These are phyloP conservation scores for Diorhabda carinulata DNA, from an alignment of 1,140 invertebrate species.

Conservation along the genomic window DNA sequence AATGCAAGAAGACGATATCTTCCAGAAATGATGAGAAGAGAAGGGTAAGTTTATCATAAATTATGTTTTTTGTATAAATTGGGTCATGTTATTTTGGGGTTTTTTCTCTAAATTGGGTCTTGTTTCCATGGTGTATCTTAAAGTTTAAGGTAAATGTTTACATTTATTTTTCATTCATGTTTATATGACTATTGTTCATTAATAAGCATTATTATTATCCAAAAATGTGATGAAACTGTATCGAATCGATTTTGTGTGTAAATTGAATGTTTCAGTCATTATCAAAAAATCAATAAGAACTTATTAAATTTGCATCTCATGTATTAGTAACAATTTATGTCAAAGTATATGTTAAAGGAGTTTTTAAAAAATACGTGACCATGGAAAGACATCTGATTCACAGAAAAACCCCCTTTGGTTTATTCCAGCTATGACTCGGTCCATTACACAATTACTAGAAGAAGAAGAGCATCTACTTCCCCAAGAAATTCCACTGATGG, in stretches of 20 bases:
- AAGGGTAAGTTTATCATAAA: slow-evolving; percentile 50
- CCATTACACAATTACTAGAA: slow-evolving; percentile 70
- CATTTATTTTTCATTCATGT: too few relatives aligned
- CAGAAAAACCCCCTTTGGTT: slow-evolving; percentile 12
- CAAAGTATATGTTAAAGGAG: too few relatives aligned
- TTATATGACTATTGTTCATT: too few relatives aligned
- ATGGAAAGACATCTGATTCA: slow-evolving; percentile 14
- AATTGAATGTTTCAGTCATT: too few relatives aligned
- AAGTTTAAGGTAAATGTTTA: slow-evolving; percentile 15
- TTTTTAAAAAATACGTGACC: neutral
- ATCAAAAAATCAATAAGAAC: too few relatives aligned
- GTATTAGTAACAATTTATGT: too few relatives aligned
- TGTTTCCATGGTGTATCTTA: slow-evolving; percentile 14
- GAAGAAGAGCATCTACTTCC: slow-evolving; percentile 50
- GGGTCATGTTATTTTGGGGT: slow-evolving; percentile 14
- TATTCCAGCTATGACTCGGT: slow-evolving; percentile 59
- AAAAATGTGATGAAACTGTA: too few relatives aligned
- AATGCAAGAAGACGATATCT: slow-evolving; percentile 69
- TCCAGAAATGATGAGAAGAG: slow-evolving; percentile 73
- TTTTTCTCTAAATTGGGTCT: slow-evolving; percentile 16
- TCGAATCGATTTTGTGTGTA: too few relatives aligned
- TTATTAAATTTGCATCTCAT: too few relatives aligned
- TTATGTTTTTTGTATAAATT: neutral
- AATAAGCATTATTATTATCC: too few relatives aligned
- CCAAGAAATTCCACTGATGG: slow-evolving; percentile 14